Conservation (phyloP, 2,888 invertebrate species). For the Prenolepis imparis region DNA sequence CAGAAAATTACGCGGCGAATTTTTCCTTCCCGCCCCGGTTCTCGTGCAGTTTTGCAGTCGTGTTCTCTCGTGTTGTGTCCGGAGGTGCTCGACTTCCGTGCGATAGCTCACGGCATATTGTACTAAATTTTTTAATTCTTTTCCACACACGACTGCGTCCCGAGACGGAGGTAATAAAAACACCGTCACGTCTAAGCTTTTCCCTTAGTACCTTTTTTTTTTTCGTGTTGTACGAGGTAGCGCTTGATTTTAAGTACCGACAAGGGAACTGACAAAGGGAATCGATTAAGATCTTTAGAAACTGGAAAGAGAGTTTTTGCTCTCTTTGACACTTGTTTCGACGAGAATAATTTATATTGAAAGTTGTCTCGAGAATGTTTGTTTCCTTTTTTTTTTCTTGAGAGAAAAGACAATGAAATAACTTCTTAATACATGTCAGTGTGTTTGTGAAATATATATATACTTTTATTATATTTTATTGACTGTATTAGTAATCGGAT, state of each 20-base stretch:
- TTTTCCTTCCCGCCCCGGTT: slow-evolving; percentile 16
- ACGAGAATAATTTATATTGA: neutral
- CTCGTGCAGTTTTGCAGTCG: neutral
- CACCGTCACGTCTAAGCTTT: slow-evolving; percentile 4
- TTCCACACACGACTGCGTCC: slow-evolving; percentile 6
- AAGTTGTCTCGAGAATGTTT: neutral
- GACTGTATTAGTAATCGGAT: slow-evolving; percentile 25
- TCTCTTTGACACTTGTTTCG: neutral
- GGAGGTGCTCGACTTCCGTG: slow-evolving; percentile 34
- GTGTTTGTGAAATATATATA: slow-evolving; percentile 9
- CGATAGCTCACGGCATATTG: slow-evolving; percentile 40
- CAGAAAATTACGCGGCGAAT: slow-evolving; percentile 61
- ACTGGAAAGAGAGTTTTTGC: neutral
- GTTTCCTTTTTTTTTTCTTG: neutral
- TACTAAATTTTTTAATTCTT: slow-evolving; percentile 50
- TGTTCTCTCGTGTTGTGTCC: neutral
- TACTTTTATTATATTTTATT: slow-evolving; percentile 17
- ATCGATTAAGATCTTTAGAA: neutral
- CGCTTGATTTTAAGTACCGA: slow-evolving; percentile 27
- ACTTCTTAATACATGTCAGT: neutral
- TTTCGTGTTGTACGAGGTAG: slow-evolving; percentile 12
- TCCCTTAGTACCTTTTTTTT: slow-evolving; percentile 26
- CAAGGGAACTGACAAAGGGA: neutral
- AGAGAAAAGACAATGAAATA: neutral
- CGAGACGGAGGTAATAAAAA: slow-evolving; percentile 47